These are phyloP conservation scores for Elanus axillaris DNA, from an alignment of 2,113 vertebrate genomes.

Conservation along the genomic window DNA sequence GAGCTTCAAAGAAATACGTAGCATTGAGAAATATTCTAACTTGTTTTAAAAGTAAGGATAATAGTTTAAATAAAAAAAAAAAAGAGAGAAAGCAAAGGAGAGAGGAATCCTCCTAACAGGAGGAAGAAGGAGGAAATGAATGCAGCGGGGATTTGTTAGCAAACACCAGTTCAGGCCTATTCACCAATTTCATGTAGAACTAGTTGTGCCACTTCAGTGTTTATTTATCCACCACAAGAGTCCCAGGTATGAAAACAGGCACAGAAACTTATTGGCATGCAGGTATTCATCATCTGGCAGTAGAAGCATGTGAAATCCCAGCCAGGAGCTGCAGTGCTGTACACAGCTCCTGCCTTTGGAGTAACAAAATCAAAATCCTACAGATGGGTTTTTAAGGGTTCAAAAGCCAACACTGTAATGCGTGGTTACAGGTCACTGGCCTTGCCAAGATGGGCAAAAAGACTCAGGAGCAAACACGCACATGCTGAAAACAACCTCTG, in stretches of 20 bases:
- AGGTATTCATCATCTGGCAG: background rate
- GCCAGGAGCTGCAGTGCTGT: background rate
- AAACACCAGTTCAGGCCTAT: background rate
- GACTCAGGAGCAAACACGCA: background rate
- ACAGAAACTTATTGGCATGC: background rate
- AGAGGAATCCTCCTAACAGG: background rate
- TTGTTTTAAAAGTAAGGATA: background rate
- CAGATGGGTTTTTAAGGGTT: background rate
- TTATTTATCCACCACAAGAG: background rate
- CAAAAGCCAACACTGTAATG: background rate
- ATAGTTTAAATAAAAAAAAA: background rate
- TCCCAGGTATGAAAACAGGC: background rate
- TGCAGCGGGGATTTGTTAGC: background rate
- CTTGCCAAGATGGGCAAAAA: background rate
- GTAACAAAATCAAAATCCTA: background rate
- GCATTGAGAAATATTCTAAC: background rate
- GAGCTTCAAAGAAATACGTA: background rate
- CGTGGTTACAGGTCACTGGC: background rate
- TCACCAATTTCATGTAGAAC: background rate
- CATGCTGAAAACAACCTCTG: background rate
- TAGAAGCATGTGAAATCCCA: background rate
- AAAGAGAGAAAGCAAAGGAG: background rate
- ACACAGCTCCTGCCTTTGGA: background rate
- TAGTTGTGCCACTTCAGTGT: conserved; percentile 16
- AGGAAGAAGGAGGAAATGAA: background rate